A percentile compares a stretch with the other conserved stretches of the same genome.
Evolutionary conservation across 1,140 invertebrate genomes (phyloP).

Genomic region (Zaprionus lachaisei): DNA sequence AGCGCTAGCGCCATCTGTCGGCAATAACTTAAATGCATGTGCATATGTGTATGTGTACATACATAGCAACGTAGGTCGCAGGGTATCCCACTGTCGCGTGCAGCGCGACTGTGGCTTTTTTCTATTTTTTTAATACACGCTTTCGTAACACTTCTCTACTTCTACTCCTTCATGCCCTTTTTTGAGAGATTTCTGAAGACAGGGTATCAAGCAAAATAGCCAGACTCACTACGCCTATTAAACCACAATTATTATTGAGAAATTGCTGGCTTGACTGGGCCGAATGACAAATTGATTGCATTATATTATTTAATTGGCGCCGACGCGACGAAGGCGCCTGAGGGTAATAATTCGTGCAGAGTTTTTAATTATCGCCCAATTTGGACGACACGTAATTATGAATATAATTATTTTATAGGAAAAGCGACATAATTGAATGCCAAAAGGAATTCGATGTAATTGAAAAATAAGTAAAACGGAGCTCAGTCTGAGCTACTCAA

Average conservation of each 20-base stretch:
- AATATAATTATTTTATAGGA: slow-evolving; percentile 4
- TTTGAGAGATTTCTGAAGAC: no score
- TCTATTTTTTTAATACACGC: no score
- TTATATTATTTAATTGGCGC: slow-evolving; percentile 4
- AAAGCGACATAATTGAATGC: not conserved
- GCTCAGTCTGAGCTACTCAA: not conserved
- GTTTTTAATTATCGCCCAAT: slow-evolving; percentile 8
- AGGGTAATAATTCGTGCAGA: not conserved
- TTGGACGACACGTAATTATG: not conserved
- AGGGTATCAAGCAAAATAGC: not conserved
- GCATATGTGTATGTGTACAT: no score
- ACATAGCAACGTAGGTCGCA: no score
- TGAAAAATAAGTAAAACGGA: no score
- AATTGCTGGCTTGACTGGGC: not conserved
- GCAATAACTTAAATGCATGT: no score
- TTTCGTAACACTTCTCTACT: no score
- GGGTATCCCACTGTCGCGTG: no score
- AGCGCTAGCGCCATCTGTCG: no score
- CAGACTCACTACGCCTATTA: not conserved
- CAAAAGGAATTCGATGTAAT: no score
- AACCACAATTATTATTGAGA: not conserved
- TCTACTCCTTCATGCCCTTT: no score
- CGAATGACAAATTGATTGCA: not conserved
- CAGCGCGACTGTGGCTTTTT: no score
- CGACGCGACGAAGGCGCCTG: slow-evolving; percentile 1